Percentiles rank a stretch among this genome's conserved stretches.
phyloP scores from a whole-genome alignment of 35 echinoderm and acorn worm species.

The Heliocidaris tuberculata region DNA sequence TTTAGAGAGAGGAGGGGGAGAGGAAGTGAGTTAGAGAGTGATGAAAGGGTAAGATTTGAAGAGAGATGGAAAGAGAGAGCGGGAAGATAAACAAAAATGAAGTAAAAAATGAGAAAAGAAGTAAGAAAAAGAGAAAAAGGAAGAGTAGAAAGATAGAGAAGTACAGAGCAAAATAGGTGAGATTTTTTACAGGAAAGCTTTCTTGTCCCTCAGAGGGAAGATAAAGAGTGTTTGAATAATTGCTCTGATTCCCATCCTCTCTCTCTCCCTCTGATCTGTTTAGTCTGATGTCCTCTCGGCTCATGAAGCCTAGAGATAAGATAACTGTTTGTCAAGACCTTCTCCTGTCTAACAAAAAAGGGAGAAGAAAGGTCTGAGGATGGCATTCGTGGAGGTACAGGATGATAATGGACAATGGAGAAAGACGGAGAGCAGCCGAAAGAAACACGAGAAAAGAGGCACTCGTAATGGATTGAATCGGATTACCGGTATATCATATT shows the following conservation, averaged over 20 bases:
- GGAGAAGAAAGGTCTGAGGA: background rate
- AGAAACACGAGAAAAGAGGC: background rate
- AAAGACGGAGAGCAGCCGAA: background rate
- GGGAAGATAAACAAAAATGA: background rate
- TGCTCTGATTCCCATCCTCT: background rate
- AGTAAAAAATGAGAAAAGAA: background rate
- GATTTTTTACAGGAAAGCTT: background rate
- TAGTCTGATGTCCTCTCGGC: conserved; percentile 25
- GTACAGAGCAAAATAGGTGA: background rate
- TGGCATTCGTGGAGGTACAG: background rate
- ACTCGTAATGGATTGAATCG: background rate
- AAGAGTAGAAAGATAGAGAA: background rate
- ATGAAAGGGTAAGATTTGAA: background rate
- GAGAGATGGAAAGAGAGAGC: background rate
- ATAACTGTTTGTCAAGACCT: conserved; percentile 25
- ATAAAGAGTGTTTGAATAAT: conserved; percentile 26
- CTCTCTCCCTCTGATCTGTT: conserved; percentile 30
- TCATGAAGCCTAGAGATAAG: conserved; percentile 15
- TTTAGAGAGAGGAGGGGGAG: background rate
- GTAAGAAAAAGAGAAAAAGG: background rate
- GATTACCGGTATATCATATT: background rate
- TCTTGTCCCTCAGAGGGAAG: background rate
- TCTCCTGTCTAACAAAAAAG: background rate
- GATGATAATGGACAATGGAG: background rate
- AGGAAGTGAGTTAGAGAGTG: too few relatives aligned